Base-by-base conservation (phyloP, 2,888 invertebrate species). In the Artemia sinica region DNA sequence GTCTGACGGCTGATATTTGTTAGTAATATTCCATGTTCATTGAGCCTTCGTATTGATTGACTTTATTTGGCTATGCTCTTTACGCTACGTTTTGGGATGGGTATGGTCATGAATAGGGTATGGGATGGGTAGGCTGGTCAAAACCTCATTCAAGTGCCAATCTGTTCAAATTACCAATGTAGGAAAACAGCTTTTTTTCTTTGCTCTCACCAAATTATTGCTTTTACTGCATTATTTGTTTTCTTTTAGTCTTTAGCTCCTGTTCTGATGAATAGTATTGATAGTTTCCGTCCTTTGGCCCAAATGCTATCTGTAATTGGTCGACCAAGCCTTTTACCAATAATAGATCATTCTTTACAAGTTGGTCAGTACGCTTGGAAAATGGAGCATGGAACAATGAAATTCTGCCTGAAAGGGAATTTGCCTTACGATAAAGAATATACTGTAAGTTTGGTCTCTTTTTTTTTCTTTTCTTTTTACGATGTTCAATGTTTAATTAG, bases 261-360 rank as follows among this genome's bases (percentile, higher is more conserved):
- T 75, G 78, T 93, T 49, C 83, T 96, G 75, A 87, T 91, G 4
- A 86, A 86, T 76, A 93, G 93, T 78, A 88, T 94, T 6, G 91
- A 94, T 76, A 91, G 91, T 78, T 96, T 96, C 78, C 85, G 91
- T 72, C 86, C 88, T 13, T 88, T 91, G 71, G 94, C 95, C 0
- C 94, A 96, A 81, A 95, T 96, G 91, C 90, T 95, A 0, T 89
- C 94, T 0, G 89, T 94, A 69, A 86, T 90, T 72, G 91, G 91
- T 0, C 88, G 93, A 74, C 85, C 90, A 0, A 86, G 88, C 75
- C 89, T 96, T 87, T 79, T 93, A 68, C 96, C 96, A 0, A 89
- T 96, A 14, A 92, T 95, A 0, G 94, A 95, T 74, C 91, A 92
- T 76, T 89, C 90, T 67, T 90, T 90, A 6, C 91, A 91, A 77